Percentiles rank a stretch among this genome's conserved stretches.
Evolutionary conservation across 1,140 invertebrate species (phyloP).

Genomic region (Brachionus calyciflorus): DNA sequence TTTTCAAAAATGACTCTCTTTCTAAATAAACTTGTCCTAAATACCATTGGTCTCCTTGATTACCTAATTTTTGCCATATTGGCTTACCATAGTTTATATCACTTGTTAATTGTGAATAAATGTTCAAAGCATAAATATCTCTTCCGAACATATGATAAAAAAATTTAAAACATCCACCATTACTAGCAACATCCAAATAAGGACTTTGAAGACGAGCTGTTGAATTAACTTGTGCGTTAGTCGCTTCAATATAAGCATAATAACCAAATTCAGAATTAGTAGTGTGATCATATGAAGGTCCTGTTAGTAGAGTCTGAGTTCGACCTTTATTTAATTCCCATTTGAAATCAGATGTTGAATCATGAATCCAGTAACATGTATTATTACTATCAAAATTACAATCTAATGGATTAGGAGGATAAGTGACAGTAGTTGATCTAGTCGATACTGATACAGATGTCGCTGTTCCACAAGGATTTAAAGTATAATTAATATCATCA

Average conservation of each 20-base stretch:
- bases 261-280: slow-evolving; percentile 64
- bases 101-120: not conserved
- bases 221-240: slow-evolving; percentile 67
- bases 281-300: slow-evolving; percentile 52
- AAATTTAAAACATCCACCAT: slow-evolving; percentile 61
- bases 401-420: not conserved
- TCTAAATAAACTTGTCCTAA: slow-evolving; percentile 47
- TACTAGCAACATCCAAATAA: slow-evolving; percentile 62
- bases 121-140: not conserved
- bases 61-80: slow-evolving; percentile 51
- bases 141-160: slow-evolving; percentile 73
- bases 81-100: slow-evolving; percentile 27
- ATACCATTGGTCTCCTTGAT: slow-evolving; percentile 52
- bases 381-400: slow-evolving; percentile 50
- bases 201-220: slow-evolving; percentile 69
- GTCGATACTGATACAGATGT: not conserved
- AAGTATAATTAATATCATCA: slow-evolving; percentile 50
- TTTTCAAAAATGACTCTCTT: not conserved
- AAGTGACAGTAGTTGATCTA: slow-evolving; percentile 30
- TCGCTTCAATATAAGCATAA: slow-evolving; percentile 75
- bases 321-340: slow-evolving; percentile 51
- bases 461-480: slow-evolving; percentile 4
- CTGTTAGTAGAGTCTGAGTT: slow-evolving; percentile 50
- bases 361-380: slow-evolving; percentile 52
- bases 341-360: slow-evolving; percentile 50